Percentiles rank a stretch among this genome's conserved stretches.
Evolutionary conservation across 2,797 vertebrate species (phyloP).

Genomic region (Eulemur coronatus): DNA sequence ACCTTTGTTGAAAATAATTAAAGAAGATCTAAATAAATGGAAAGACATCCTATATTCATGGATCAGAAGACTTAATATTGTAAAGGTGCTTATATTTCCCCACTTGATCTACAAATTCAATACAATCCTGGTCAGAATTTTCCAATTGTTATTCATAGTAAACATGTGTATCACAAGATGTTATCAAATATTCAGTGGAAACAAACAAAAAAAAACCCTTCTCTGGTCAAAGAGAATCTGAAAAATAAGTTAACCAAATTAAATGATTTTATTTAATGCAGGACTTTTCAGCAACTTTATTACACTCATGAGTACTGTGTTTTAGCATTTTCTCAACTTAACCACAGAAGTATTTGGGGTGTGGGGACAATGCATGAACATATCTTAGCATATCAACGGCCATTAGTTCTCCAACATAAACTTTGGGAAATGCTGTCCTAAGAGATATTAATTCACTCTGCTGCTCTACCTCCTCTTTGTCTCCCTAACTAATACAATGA

Average conservation of each 20-base stretch:
- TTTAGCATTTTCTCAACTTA: neutral
- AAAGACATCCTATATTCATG: neutral
- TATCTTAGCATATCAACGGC: neutral
- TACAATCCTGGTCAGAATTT: neutral
- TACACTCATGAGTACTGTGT: neutral
- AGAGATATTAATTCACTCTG: neutral
- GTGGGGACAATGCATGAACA: neutral
- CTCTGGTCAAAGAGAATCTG: neutral
- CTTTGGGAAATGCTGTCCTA: conserved; percentile 1
- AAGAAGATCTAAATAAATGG: neutral
- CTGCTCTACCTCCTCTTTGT: neutral
- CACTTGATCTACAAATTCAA: neutral
- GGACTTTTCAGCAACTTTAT: neutral
- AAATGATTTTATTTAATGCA: conserved; percentile 8
- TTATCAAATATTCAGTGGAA: neutral
- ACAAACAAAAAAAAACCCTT: neutral
- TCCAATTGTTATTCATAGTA: neutral
- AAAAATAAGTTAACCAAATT: neutral
- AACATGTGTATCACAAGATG: neutral
- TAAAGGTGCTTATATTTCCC: neutral
- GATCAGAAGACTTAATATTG: neutral
- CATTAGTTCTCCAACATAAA: neutral
- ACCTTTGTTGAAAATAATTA: neutral
- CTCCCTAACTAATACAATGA: neutral
- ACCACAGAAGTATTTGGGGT: neutral